Conservation (phyloP, 2,888 invertebrate species). For the Tricholauxania praeusta region DNA sequence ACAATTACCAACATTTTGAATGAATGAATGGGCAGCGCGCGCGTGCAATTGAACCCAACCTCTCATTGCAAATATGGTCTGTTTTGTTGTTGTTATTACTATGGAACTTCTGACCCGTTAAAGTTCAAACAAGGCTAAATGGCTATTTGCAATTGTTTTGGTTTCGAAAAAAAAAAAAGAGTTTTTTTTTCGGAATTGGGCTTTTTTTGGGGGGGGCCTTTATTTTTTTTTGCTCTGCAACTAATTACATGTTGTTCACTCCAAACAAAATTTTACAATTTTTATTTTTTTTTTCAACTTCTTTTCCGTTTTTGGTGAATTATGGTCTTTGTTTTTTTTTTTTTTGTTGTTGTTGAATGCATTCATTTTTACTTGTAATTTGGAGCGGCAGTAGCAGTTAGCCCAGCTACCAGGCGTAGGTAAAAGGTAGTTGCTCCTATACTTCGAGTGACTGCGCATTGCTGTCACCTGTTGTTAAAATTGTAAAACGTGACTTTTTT, state of each 20-base stretch:
- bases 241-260: conserved; percentile 34
- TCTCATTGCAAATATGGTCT: no score
- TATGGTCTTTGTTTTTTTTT: no score
- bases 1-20: no score
- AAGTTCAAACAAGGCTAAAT: conserved; percentile 39
- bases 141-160: neutral
- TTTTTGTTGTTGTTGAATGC: no score
- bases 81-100: no score
- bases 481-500: conserved; percentile 23
- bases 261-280: conserved; percentile 3
- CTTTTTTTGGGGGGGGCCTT: neutral
- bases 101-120: neutral
- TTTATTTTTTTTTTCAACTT: no score
- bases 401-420: no score
- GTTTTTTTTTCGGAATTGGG: no score
- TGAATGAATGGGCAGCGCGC: conserved; percentile 1
- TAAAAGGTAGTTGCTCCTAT: neutral
- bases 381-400: no score
- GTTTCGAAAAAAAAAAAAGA: neutral
- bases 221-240: neutral
- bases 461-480: conserved; percentile 12
- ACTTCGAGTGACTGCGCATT: conserved; percentile 14
- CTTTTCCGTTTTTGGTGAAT: no score
- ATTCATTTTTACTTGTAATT: no score
- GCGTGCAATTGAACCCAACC: neutral